Evolutionary conservation across 2,888 invertebrate species (phyloP).

Genomic region (Lepidonotus clava): DNA sequence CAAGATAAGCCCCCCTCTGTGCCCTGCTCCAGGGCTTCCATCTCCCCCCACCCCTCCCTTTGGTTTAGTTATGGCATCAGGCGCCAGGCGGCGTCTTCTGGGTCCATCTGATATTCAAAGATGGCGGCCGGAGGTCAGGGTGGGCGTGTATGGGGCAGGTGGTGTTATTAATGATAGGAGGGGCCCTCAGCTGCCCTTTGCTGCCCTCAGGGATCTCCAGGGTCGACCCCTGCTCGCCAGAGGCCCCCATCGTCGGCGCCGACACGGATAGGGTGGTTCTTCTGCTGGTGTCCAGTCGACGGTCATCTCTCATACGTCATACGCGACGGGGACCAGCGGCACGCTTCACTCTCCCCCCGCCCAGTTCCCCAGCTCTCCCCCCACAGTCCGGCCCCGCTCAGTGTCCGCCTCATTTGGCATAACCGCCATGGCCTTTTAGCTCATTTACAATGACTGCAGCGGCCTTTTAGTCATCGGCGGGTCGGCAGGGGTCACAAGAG

Average conservation of each 20-base stretch:
- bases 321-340: not conserved
- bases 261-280: slow-evolving; percentile 26
- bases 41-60: not conserved
- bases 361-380: not conserved
- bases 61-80: not conserved
- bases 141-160: not conserved
- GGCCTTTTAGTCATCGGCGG: slow-evolving; percentile 36
- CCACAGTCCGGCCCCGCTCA: not conserved
- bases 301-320: slow-evolving; percentile 26
- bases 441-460: slow-evolving; percentile 45
- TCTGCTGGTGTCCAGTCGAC: not conserved
- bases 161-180: slow-evolving; percentile 33
- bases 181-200: not conserved
- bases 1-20: not conserved
- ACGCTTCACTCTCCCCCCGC: not conserved
- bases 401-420: slow-evolving; percentile 19
- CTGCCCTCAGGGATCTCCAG: no score
- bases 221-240: no score
- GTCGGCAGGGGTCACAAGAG: not conserved
- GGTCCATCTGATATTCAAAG: slow-evolving; percentile 15
- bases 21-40: not conserved
- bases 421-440: slow-evolving; percentile 1
- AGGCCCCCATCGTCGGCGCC: not conserved
- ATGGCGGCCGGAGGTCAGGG: slow-evolving; percentile 27
- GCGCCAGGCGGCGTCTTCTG: not conserved